Percentiles rank a stretch among this genome's conserved stretches.
These are phyloP conservation scores for Platycheirus rosarum DNA, from an alignment of 2,888 invertebrate species.

Conservation along the genomic window DNA sequence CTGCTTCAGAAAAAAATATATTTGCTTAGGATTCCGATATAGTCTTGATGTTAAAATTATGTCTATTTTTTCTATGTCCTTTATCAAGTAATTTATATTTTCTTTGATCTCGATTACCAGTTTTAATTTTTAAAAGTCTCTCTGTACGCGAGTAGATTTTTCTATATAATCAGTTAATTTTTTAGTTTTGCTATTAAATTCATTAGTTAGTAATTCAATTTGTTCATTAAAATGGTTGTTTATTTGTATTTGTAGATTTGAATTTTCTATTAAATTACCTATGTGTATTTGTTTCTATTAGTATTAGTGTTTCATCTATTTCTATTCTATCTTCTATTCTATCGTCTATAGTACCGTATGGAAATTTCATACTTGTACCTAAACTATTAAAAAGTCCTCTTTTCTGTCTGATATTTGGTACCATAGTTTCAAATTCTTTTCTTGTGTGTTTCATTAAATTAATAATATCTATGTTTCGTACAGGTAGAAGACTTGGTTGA, in stretches of 20 bases:
- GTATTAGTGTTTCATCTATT: neutral
- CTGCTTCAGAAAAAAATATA: too few species aligned
- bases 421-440: too few species aligned
- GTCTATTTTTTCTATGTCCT: too few species aligned
- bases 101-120: neutral
- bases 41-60: conserved; percentile 3
- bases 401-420: conserved; percentile 1
- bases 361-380: too few species aligned
- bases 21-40: too few species aligned
- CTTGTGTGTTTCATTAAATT: too few species aligned
- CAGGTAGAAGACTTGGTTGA: conserved; percentile 2
- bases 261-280: too few species aligned
- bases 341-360: too few species aligned
- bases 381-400: neutral
- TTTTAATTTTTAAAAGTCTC: neutral
- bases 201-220: conserved; percentile 8
- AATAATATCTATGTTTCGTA: neutral
- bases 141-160: too few species aligned
- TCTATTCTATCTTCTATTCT: neutral
- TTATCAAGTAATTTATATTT: neutral
- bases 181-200: too few species aligned
- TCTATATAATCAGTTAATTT: too few species aligned
- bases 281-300: conserved; percentile 1
- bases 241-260: neutral
- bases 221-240: neutral